Evolutionary conservation across 2,797 vertebrate genomes (phyloP), one percentile per base, ranked within the genome.

Genomic region (Cossypha dichroa): DNA sequence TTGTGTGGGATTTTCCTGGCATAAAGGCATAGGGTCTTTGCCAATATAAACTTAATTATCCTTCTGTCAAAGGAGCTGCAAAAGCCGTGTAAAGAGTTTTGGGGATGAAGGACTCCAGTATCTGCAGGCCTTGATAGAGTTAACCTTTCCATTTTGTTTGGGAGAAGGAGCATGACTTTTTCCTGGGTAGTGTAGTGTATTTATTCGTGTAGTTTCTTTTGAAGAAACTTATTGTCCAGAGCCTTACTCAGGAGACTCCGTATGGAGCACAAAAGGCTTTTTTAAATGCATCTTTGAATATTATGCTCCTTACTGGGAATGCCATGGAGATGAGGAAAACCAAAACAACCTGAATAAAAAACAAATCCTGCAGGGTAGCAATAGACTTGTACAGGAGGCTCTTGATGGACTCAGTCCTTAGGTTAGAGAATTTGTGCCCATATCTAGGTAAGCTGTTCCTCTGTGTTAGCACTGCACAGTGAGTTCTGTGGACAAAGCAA

Each of bases 1-100:
- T 70, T 70, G 64, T 58, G 88, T 94, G 90, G 84, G 93, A 89
- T 88, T 95, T 89, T 94, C 49, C 83, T 92, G 95, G 90, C 90
- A n/a, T 64, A 82, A 89, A 80, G 87, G 38, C 67, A 64, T 26
- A n/a, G 11, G 7, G 36, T 23, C 59, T 84, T 88, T 90, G 90
- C 74, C 93, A 94, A 59, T 1, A 80, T 74, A 46, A 88, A 55
- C 34, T 76, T 90, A 33, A 33, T 91, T 91, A 89, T 79, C 63
- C 48, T 90, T 92, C 64, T 91, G 79, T 91, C 38, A 89, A 82
- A 69, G 70, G 41, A 79, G 29, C 51, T 80, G 60, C 0, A 6
- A 78, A 66, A 84, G 58, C 49, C 85, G 28, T 45, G 14, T 66
- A 36, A 70, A 76, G 52, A 40, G 9, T 41, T 92, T 64, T 83